phyloP scores from a whole-genome alignment of 1,140 invertebrate genomes.

The Polypedilum pembai region DNA sequence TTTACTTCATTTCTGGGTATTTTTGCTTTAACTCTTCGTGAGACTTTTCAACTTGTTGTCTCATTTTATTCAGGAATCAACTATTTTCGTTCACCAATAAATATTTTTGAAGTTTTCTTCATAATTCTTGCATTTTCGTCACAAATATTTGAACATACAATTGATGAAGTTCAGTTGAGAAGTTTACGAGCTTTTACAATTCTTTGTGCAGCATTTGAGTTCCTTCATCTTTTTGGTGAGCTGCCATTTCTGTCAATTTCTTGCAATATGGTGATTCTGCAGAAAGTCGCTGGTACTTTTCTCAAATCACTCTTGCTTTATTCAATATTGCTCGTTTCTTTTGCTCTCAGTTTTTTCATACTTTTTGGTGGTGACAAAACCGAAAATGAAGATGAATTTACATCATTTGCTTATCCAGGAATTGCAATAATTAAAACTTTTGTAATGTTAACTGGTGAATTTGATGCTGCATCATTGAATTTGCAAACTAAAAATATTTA shows the following conservation, averaged over 20 bases:
- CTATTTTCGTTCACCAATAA: constrained; percentile 60
- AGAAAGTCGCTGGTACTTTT: constrained; percentile 67
- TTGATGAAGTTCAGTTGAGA: constrained; percentile 42
- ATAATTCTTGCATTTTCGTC: constrained; percentile 47
- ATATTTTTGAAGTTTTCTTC: constrained; percentile 60
- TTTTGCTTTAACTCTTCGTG: constrained; percentile 52
- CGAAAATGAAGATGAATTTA: constrained; percentile 43
- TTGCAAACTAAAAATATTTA: constrained; percentile 51
- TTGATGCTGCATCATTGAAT: constrained; percentile 66
- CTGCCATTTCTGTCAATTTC: constrained; percentile 58
- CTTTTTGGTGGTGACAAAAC: constrained; percentile 49
- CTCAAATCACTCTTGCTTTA: constrained; percentile 71
- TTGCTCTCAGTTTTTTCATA: constrained; percentile 69
- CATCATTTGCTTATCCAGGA: constrained; percentile 55
- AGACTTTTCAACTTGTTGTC: constrained; percentile 60
- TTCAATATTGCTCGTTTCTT: constrained; percentile 68
- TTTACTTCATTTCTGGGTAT: constrained; percentile 48
- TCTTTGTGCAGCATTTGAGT: constrained; percentile 62
- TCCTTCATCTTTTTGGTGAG: constrained; percentile 67
- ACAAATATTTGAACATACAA: background rate
- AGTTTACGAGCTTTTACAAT: constrained; percentile 48
- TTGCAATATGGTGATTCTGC: constrained; percentile 70
- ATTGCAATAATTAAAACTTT: constrained; percentile 68
- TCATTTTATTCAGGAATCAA: constrained; percentile 45
- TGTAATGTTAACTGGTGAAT: constrained; percentile 76